Conservation (phyloP, 2,888 invertebrate genomes). For the Tolmerus cingulatus region DNA sequence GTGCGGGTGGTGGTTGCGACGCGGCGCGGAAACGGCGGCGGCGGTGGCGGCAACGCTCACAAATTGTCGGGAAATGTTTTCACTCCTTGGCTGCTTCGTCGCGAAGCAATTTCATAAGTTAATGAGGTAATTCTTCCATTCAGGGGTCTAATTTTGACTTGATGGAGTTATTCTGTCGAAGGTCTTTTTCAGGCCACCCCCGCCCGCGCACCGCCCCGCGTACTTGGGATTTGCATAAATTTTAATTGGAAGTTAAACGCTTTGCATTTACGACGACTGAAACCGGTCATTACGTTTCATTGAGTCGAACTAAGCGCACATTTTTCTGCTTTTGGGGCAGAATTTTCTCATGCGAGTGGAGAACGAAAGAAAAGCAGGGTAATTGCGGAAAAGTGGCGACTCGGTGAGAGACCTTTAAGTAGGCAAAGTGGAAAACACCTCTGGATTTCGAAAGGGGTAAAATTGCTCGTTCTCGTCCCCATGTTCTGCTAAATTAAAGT, state of each 20-base stretch:
- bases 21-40: neutral
- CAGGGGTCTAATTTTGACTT: slow-evolving; percentile 14
- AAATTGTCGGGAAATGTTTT: slow-evolving; percentile 29
- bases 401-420: neutral
- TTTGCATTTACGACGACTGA: neutral
- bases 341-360: neutral
- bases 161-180: neutral
- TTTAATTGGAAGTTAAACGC: neutral
- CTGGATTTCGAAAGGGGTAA: neutral
- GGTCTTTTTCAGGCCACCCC: neutral
- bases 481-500: neutral
- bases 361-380: neutral
- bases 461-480: neutral
- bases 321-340: neutral
- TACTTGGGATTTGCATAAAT: neutral
- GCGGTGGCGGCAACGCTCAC: neutral
- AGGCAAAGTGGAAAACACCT: neutral
- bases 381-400: neutral
- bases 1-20: neutral
- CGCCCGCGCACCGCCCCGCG: neutral
- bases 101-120: slow-evolving; percentile 18
- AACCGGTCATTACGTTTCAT: neutral
- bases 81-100: neutral
- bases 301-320: neutral
- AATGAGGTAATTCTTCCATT: neutral